A percentile compares a stretch with the other conserved stretches of the same genome.
Conservation (phyloP, 2,113 vertebrate genomes). For the Pipra filicauda region DNA sequence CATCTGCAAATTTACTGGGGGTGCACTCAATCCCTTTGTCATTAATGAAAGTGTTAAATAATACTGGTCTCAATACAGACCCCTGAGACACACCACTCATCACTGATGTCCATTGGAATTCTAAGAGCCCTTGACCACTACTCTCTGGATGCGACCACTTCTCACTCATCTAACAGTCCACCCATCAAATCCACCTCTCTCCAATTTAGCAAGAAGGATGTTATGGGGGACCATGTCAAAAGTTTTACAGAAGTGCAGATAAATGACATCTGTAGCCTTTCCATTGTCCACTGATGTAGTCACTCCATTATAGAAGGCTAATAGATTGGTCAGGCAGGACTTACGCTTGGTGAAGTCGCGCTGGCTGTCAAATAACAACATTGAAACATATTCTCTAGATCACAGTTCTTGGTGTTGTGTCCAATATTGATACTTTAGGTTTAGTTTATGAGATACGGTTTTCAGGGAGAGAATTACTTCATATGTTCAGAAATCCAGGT, state of each 20-base stretch:
- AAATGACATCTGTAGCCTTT: neutral
- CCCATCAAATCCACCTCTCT: neutral
- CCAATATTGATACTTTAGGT: neutral
- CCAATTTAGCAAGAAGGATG: neutral
- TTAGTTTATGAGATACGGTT: neutral
- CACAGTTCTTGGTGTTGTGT: neutral
- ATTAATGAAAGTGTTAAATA: neutral
- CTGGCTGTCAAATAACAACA: neutral
- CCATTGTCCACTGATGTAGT: neutral
- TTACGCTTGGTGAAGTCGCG: neutral
- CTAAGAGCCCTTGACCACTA: neutral
- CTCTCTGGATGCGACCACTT: neutral
- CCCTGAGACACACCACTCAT: neutral
- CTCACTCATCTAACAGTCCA: neutral
- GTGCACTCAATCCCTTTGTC: too few relatives aligned
- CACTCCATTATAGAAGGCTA: neutral
- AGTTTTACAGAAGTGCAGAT: neutral
- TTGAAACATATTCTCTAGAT: neutral
- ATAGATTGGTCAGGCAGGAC: neutral
- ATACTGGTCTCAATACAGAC: neutral
- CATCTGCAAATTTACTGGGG: too few relatives aligned
- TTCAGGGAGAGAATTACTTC: neutral
- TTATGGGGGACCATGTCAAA: neutral
- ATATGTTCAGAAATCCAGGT: neutral
- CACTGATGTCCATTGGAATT: neutral